Percentiles rank a stretch among this genome's conserved stretches.
phyloP scores from a whole-genome alignment of 1,140 invertebrate genomes.

The Sarcophaga bullata region DNA sequence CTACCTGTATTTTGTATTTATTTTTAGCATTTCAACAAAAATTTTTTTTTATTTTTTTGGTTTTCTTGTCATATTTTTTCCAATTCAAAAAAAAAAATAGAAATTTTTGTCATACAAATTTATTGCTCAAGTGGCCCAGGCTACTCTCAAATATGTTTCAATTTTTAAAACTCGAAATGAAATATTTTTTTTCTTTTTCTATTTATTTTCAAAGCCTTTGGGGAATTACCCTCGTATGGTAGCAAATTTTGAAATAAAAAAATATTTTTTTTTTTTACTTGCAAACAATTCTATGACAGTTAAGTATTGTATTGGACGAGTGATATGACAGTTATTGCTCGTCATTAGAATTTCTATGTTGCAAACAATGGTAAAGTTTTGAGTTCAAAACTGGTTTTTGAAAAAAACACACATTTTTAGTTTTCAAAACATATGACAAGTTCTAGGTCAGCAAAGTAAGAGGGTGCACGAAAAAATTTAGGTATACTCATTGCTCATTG shows the following conservation, averaged over 20 bases:
- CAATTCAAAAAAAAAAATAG: neutral
- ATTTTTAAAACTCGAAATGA: neutral
- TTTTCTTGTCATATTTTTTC: too few relatives aligned
- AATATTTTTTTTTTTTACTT: too few relatives aligned
- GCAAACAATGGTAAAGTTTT: too few relatives aligned
- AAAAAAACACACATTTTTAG: too few relatives aligned
- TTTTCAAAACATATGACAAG: too few relatives aligned
- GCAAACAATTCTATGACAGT: conserved; percentile 20
- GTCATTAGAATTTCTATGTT: too few relatives aligned
- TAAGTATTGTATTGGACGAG: neutral
- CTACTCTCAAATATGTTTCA: conserved; percentile 11
- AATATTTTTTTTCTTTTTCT: neutral
- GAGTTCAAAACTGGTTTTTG: too few relatives aligned
- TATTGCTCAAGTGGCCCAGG: conserved; percentile 8
- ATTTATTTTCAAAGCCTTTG: neutral
- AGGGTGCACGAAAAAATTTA: too few relatives aligned
- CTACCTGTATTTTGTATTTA: neutral
- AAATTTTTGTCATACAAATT: neutral
- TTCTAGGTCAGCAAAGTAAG: too few relatives aligned
- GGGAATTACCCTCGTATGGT: conserved; percentile 5
- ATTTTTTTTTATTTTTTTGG: neutral
- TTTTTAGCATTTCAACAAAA: neutral
- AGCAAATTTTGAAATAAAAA: neutral
- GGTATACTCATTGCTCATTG: too few relatives aligned
- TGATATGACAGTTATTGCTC: conserved; percentile 21